A percentile compares a stretch with the other conserved stretches of the same genome.
These are phyloP conservation scores for Phragmatobia fuliginosa DNA, from an alignment of 2,888 invertebrate species.

Conservation along the genomic window DNA sequence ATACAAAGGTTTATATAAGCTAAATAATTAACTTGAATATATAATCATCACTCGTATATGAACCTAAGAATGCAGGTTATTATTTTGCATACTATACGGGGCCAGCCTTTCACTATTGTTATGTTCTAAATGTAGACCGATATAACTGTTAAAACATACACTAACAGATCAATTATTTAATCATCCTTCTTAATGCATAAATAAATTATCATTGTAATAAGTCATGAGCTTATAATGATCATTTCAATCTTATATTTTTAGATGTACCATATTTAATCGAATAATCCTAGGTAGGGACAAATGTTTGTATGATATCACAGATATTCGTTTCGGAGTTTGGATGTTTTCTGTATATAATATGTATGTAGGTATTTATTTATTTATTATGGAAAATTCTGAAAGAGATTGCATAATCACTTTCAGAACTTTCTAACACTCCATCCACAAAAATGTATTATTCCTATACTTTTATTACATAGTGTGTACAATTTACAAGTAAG, in stretches of 20 bases:
- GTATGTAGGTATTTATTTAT: too few species aligned
- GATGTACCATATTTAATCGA: too few species aligned
- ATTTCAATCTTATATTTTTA: too few species aligned
- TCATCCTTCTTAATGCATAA: background rate
- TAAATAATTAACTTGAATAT: conserved; percentile 2
- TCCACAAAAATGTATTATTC: background rate
- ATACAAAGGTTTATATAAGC: background rate
- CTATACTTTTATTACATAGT: too few species aligned
- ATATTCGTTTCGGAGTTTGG: too few species aligned
- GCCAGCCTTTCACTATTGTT: conserved; percentile 21
- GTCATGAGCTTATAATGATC: too few species aligned
- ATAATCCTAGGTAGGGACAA: too few species aligned
- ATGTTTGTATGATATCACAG: too few species aligned
- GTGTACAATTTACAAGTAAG: background rate
- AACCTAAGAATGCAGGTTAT: conserved; percentile 9
- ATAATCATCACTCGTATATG: conserved; percentile 12
- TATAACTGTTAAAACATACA: background rate
- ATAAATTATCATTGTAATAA: background rate
- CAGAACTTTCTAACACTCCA: background rate
- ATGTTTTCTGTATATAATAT: too few species aligned
- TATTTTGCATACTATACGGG: conserved; percentile 15
- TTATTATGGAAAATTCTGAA: too few species aligned
- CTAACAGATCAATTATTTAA: background rate
- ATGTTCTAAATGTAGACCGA: conserved; percentile 11
- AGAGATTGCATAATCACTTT: too few species aligned